Conservation (phyloP, 23 tunicate genomes). For the Pegea sp. region DNA sequence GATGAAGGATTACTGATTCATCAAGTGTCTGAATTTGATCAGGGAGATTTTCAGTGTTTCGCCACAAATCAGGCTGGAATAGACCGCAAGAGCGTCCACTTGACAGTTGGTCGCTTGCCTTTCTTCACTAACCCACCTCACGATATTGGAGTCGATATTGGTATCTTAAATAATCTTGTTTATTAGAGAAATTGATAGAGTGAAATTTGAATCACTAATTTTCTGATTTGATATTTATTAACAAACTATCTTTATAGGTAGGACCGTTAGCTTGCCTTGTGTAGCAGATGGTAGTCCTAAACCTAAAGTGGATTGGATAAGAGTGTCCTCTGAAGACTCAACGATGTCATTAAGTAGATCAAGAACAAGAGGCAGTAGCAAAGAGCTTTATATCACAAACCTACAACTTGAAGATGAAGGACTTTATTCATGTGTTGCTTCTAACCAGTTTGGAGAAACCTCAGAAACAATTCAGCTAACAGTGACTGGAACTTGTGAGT, state of each 20-base stretch:
- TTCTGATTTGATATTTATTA: no score
- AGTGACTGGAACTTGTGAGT: conserved; percentile 59
- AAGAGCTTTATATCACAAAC: conserved; percentile 7
- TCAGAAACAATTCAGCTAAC: conserved; percentile 27
- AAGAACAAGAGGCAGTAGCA: neutral
- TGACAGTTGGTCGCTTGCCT: conserved; percentile 48
- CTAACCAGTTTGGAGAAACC: conserved; percentile 43
- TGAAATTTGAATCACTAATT: no score
- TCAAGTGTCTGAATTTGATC: conserved; percentile 19
- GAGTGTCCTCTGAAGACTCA: conserved; percentile 2
- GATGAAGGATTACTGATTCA: conserved; percentile 26
- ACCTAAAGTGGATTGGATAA: conserved; percentile 45
- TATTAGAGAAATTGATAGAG: no score
- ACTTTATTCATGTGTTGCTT: conserved; percentile 46
- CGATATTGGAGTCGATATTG: conserved; percentile 56
- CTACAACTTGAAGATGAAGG: conserved; percentile 47
- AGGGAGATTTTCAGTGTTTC: conserved; percentile 32
- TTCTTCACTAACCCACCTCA: conserved; percentile 16
- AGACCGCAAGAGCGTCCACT: conserved; percentile 7
- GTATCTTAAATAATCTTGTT: no score
- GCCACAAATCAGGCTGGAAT: conserved; percentile 56
- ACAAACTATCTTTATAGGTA: conserved; percentile 41
- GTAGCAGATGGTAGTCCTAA: conserved; percentile 69
- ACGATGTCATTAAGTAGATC: conserved; percentile 2
- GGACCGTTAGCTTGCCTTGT: conserved; percentile 23